A percentile compares a stretch with the other conserved stretches of the same genome.
phyloP scores from a whole-genome alignment of 2,113 vertebrate genomes.

The Rhodinocichla rosea region DNA sequence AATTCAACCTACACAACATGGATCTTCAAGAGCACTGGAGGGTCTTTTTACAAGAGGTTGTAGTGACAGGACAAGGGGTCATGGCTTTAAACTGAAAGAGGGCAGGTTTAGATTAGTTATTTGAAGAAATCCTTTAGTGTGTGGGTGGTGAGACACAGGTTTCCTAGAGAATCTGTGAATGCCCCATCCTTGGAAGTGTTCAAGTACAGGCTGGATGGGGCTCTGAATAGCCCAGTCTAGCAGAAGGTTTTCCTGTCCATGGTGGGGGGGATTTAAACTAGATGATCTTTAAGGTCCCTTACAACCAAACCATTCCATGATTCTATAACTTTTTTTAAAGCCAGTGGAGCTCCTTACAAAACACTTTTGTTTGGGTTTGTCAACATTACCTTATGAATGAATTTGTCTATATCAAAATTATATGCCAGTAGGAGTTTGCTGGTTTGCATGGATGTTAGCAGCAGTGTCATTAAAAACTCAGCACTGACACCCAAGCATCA shows the following conservation, averaged over 20 bases:
- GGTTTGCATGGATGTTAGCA: background rate
- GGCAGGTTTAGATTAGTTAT: background rate
- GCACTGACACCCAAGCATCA: background rate
- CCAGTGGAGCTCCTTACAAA: background rate
- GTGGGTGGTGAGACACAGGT: background rate
- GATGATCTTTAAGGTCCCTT: background rate
- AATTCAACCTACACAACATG: background rate
- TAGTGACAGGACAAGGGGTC: background rate
- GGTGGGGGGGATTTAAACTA: rapidly evolving
- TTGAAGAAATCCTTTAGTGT: background rate
- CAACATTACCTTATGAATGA: background rate
- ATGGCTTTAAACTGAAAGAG: background rate
- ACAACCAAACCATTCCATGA: background rate
- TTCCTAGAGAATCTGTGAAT: background rate
- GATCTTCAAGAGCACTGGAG: background rate
- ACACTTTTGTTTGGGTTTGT: background rate
- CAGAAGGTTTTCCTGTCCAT: background rate
- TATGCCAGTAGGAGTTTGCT: background rate
- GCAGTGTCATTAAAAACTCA: background rate
- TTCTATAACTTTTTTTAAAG: background rate
- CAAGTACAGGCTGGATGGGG: background rate
- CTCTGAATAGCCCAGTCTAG: background rate
- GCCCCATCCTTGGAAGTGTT: background rate
- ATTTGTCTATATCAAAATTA: background rate
- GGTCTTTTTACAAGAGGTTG: background rate